Evolutionary conservation across 2,888 invertebrate species (phyloP).

Genomic region (Myopa tessellatipennis): DNA sequence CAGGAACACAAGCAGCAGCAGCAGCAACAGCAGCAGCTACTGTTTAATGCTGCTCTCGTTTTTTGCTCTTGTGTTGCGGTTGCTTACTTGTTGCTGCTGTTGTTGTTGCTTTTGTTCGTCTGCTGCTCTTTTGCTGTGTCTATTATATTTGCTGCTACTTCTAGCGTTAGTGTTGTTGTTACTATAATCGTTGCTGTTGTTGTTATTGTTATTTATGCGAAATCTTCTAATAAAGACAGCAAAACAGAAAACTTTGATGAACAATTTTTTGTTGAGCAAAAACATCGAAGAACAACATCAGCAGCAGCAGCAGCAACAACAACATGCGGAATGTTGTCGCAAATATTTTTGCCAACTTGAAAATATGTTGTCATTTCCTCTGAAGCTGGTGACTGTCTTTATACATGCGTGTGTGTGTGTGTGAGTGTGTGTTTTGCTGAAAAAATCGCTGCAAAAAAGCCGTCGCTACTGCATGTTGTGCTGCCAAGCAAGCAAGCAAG

Average conservation of each 20-base stretch:
- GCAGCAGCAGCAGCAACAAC: conserved; percentile 10
- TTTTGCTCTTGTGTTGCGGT: neutral
- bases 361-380: conserved; percentile 43
- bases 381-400: neutral
- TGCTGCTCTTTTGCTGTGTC: conserved; percentile 23
- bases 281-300: conserved; percentile 8
- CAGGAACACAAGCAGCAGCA: neutral
- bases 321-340: conserved; percentile 44
- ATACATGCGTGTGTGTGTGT: neutral
- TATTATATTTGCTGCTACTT: neutral
- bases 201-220: neutral
- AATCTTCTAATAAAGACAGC: conserved; percentile 22
- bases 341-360: conserved; percentile 45
- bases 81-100: neutral
- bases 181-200: neutral
- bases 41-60: conserved; percentile 31
- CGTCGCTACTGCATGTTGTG: conserved; percentile 18
- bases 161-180: neutral
- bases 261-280: conserved; percentile 25
- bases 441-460: conserved; percentile 17
- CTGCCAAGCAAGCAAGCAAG: neutral
- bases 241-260: conserved; percentile 15
- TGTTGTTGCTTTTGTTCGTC: neutral
- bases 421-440: conserved; percentile 10
- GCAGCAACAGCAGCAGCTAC: conserved; percentile 29